These are phyloP conservation scores for Drosophila bipectinata DNA, from an alignment of 1,140 invertebrate species.

Conservation along the genomic window DNA sequence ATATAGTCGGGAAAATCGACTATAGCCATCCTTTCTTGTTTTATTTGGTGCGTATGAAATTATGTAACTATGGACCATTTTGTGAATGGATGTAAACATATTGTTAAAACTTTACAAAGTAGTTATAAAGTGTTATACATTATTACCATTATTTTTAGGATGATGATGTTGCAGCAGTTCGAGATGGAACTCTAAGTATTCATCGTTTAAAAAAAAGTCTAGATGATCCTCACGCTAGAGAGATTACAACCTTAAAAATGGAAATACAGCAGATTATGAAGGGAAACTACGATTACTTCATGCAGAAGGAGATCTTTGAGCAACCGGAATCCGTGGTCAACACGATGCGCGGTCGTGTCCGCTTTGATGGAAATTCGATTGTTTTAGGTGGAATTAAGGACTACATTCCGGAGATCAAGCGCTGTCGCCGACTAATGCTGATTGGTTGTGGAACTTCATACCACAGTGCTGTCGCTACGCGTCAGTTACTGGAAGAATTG, in stretches of 20 bases:
- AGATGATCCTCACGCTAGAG: slow-evolving; percentile 94
- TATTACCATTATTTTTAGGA: slow-evolving; percentile 85
- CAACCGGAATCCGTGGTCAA: slow-evolving; percentile 99
- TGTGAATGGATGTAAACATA: no score
- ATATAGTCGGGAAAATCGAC: no score
- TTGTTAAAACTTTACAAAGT: no score
- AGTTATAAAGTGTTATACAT: no score
- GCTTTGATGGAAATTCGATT: slow-evolving; percentile 90
- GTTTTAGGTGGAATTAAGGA: slow-evolving; percentile 90
- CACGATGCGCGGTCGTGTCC: slow-evolving; percentile 99
- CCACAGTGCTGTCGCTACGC: slow-evolving; percentile 98
- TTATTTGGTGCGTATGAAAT: no score
- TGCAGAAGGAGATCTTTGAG: slow-evolving; percentile 99
- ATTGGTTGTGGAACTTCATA: slow-evolving; percentile 99
- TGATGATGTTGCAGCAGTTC: slow-evolving; percentile 94
- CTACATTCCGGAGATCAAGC: slow-evolving; percentile 98
- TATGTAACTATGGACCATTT: no score
- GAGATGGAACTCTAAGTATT: slow-evolving; percentile 96
- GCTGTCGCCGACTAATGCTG: slow-evolving; percentile 97
- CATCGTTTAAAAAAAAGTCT: slow-evolving; percentile 93
- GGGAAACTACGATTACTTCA: slow-evolving; percentile 98
- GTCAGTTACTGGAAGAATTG: slow-evolving; percentile 98
- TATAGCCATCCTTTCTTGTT: no score
- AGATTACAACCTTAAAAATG: slow-evolving; percentile 98
- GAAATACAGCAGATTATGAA: slow-evolving; percentile 99